Base-by-base conservation (phyloP, 1,140 invertebrate species). In the Drosophila nebulosa region DNA sequence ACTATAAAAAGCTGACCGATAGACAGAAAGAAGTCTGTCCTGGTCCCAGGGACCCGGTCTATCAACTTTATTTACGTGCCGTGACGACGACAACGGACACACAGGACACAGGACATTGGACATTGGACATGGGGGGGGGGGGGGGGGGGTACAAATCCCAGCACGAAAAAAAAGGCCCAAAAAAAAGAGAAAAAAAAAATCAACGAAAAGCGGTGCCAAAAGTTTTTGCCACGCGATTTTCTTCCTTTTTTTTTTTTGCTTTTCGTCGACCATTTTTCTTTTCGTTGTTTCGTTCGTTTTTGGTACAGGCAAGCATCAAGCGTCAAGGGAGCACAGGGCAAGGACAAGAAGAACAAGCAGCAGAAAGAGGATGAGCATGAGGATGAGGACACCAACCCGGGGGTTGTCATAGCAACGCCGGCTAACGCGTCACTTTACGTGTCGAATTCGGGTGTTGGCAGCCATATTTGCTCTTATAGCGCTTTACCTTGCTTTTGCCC, bases 371-470 rank as follows among this genome's bases (percentile, higher is more conserved):
- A 42, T 9, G 39, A 24, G 51, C 30, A 53, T 14, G 24, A 32
- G 65, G 59, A 53, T 30, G 26, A 30, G 30, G 9, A 55, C 32
- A 30, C 27, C 27, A 22, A 63, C 63, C 71, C 71, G 67, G 74
- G 81, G 81, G 81, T 85, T 86, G 81, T 85, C 81, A 85, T 85
- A 81, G 81, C 81, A 85, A 85, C 81, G 81, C 83, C 52, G 77
- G 83, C 83, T 86, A 85, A 85, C 81, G 81, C 85, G 85, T 86
- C 85, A 90, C 86, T 90, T 90, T 90, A 90, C 86, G 86, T 90
- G 86, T 90, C 88, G 86, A 90, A 90, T 90, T 83, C 86, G 89
- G 86, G 86, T 90, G 88, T 90, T 90, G 86, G 86, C 86, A 90
- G 86, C 86, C 86, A 90, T 90, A 90, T 90, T 90, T 90, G 89